Evolutionary conservation across 2,113 vertebrate species (phyloP).

Genomic region (Narcine bancroftii): DNA sequence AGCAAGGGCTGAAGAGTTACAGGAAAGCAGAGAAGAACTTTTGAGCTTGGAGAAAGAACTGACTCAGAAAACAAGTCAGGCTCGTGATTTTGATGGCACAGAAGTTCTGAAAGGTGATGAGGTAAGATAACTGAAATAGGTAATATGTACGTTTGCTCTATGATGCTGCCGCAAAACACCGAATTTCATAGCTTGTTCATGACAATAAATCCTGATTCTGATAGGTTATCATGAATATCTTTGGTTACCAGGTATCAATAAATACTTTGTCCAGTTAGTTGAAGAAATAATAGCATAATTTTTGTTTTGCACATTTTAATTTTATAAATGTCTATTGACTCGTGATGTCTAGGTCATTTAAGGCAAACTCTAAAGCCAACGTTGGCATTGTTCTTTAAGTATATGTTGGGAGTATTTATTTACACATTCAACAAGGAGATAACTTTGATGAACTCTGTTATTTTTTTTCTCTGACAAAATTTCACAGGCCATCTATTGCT

Average conservation of each 20-base stretch:
- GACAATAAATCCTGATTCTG: too few species aligned
- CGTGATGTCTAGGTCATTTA: neutral
- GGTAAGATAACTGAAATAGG: conserved; percentile 54
- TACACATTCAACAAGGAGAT: neutral
- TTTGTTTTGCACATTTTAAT: neutral
- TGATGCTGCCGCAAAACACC: too few species aligned
- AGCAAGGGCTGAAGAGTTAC: conserved; percentile 85
- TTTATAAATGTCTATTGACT: neutral
- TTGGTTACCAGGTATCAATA: neutral
- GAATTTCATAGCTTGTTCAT: too few species aligned
- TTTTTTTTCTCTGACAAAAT: neutral
- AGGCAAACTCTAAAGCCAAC: neutral
- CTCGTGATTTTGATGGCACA: conserved; percentile 59
- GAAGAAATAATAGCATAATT: neutral
- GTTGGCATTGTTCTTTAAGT: neutral
- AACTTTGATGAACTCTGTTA: neutral
- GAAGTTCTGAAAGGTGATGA: conserved; percentile 77
- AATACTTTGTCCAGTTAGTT: neutral
- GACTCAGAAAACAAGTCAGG: conserved; percentile 64
- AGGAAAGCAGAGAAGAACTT: conserved; percentile 81
- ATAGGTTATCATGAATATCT: neutral
- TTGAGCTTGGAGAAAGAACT: conserved; percentile 64
- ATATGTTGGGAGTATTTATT: neutral
- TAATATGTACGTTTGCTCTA: too few species aligned
- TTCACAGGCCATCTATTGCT: neutral